phyloP scores from a whole-genome alignment of 2,888 invertebrate species.

The Hirtodrosophila histrioides region DNA sequence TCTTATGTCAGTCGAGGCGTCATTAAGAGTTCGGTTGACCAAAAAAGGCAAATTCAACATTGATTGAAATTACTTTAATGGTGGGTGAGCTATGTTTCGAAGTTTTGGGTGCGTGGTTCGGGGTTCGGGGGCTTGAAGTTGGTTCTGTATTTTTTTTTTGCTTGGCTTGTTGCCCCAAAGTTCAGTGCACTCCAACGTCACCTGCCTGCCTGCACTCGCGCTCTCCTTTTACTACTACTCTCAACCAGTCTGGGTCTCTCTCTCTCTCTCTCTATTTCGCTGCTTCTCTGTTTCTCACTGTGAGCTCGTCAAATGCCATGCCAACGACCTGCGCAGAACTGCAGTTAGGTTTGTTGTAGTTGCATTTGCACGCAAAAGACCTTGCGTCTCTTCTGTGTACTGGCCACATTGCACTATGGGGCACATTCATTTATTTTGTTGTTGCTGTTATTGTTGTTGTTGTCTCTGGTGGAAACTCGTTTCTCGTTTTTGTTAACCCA shows the following conservation, averaged over 20 bases:
- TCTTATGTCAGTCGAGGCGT: slow-evolving; percentile 52
- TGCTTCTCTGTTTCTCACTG: slow-evolving; percentile 1
- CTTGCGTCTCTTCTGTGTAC: slow-evolving; percentile 65
- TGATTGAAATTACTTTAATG: slow-evolving; percentile 75
- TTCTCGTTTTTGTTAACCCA: slow-evolving; percentile 34
- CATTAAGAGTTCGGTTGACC: slow-evolving; percentile 62
- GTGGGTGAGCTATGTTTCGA: slow-evolving; percentile 42
- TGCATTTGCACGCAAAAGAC: slow-evolving; percentile 79
- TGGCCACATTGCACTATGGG: slow-evolving; percentile 55
- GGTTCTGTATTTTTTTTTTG: background rate
- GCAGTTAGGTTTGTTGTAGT: slow-evolving; percentile 68
- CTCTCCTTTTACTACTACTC: slow-evolving; percentile 23
- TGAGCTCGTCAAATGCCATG: slow-evolving; percentile 51
- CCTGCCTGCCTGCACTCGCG: slow-evolving; percentile 31
- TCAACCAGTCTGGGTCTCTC: slow-evolving; percentile 10
- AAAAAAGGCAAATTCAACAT: slow-evolving; percentile 59
- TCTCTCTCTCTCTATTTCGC: background rate
- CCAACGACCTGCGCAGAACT: slow-evolving; percentile 80
- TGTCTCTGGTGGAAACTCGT: slow-evolving; percentile 44
- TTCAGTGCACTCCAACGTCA: slow-evolving; percentile 56
- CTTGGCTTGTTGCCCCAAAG: slow-evolving; percentile 41
- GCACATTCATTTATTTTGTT: slow-evolving; percentile 35
- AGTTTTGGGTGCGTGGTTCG: slow-evolving; percentile 16
- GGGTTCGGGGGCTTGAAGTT: slow-evolving; percentile 21
- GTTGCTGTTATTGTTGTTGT: no score